Evolutionary conservation across 1,140 invertebrate genomes (phyloP).

Genomic region (Aradophagus sp.): DNA sequence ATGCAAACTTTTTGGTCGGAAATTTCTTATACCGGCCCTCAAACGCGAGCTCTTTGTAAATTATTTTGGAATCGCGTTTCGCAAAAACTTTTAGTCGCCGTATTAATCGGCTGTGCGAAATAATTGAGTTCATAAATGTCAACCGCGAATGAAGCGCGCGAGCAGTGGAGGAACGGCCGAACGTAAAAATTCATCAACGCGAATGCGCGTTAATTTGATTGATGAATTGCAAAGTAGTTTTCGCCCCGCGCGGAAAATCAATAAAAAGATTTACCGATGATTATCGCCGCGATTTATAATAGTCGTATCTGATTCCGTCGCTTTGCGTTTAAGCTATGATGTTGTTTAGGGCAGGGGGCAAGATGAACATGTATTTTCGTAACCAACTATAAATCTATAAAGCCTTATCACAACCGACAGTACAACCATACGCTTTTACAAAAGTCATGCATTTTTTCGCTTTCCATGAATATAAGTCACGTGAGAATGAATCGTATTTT

Average conservation of each 20-base stretch:
- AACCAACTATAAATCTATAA: conserved; percentile 48
- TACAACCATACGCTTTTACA: conserved; percentile 46
- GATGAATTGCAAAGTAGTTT: conserved; percentile 17
- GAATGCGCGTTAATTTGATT: conserved; percentile 20
- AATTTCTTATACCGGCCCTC: too few species aligned
- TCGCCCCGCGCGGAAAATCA: conserved; percentile 30
- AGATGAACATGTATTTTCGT: conserved; percentile 45
- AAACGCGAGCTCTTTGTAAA: conserved; percentile 19
- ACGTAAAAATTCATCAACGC: background rate
- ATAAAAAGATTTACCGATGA: conserved; percentile 33
- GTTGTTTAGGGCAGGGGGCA: conserved; percentile 44
- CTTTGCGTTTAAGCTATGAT: conserved; percentile 38
- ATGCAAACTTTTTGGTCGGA: conserved; percentile 22
- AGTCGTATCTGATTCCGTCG: conserved; percentile 41
- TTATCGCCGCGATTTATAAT: conserved; percentile 48
- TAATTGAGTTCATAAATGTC: conserved; percentile 21
- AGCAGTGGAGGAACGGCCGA: too few species aligned
- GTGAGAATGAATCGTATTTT: conserved; percentile 38
- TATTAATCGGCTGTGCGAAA: conserved; percentile 5
- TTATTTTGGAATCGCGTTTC: conserved; percentile 24
- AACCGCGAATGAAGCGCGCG: too few species aligned
- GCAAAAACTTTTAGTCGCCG: background rate
- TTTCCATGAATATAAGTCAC: conserved; percentile 46
- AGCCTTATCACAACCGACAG: conserved; percentile 48
- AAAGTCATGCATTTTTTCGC: conserved; percentile 44